Evolutionary conservation across 2,888 invertebrate genomes (phyloP), one percentile per base, ranked within the genome.

Genomic region (Prenolepis imparis): DNA sequence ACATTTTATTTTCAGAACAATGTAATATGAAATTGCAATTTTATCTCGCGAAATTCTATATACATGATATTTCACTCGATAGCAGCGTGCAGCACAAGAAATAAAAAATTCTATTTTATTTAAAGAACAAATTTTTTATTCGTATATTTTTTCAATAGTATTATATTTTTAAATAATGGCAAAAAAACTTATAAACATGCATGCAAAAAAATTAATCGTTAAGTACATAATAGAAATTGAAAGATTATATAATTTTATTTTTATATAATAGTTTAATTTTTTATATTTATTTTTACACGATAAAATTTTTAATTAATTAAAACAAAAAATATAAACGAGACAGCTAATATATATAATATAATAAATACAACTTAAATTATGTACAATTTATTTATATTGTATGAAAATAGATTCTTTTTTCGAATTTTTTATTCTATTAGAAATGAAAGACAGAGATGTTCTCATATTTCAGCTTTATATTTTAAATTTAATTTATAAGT

Each of bases 1-100:
- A 21, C n/a, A 18, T 5, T 78, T 57, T 28, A n/a, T 24, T 57
- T 59, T 6, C 6, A 21, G n/a, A 67, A 68, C 3, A 5, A 18
- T 78, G 21, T 70, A 57, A 78, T 18, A 4, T 28, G 21, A 78
- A 78, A 57, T 41, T 44, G n/a, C 32, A 21, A 12, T 80, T 72
- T 80, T 61, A 78, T 44, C 15, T 67, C 39, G 9, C 2, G 8
- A 39, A 78, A 68, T 2, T 15, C 3, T 21, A 41, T 21, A n/a
- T 32, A n/a, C n/a, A 15, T 59, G n/a, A 68, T 57, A 78, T 78
- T 15, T 3, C 28, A 44, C 15, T 44, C 36, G 2, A 70, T 57
- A 41, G 21, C 8, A 32, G 39, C 1, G 15, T 41, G 21, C 3
- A 57, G 9, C n/a, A 55, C 1, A 32, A 57, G 32, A 67, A 36